phyloP scores from a whole-genome alignment of 2,797 vertebrate species.

The Argentina silus region DNA sequence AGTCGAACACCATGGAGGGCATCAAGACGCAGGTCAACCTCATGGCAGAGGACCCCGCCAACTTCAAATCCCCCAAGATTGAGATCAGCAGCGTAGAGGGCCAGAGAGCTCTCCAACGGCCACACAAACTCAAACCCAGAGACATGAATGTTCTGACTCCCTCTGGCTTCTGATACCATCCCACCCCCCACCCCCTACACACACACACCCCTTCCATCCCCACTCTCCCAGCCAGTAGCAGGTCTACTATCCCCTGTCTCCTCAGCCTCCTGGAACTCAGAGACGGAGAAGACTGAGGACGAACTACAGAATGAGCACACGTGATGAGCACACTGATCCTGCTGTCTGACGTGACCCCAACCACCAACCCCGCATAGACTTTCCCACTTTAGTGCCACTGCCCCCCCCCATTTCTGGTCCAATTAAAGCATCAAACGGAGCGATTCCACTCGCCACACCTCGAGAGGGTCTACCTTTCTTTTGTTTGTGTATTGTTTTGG shows the following conservation, averaged over 20 bases:
- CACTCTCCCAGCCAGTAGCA: background rate
- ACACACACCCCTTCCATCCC: background rate
- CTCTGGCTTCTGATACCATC: constrained; percentile 87
- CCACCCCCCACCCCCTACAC: background rate
- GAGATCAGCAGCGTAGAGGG: constrained; percentile 80
- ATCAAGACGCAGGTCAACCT: constrained; percentile 84
- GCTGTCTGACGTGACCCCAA: constrained; percentile 15
- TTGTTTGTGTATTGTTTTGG: constrained; percentile 28
- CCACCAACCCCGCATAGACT: background rate
- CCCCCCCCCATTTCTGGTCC: constrained; percentile 29
- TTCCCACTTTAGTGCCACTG: background rate
- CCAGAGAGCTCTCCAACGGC: constrained; percentile 76
- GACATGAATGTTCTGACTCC: constrained; percentile 96
- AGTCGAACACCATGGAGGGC: constrained; percentile 89
- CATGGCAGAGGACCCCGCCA: constrained; percentile 79
- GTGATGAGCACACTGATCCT: background rate
- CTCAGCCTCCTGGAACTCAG: constrained; percentile 10
- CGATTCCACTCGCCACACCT: constrained; percentile 21
- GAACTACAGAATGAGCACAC: constrained; percentile 19
- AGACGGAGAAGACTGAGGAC: constrained; percentile 33
- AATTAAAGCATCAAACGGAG: constrained; percentile 42
- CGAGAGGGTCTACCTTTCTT: constrained; percentile 33
- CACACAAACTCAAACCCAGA: constrained; percentile 90
- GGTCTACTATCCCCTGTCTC: constrained; percentile 20
- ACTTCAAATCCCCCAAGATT: constrained; percentile 85